Evolutionary conservation across 2,888 invertebrate genomes (phyloP), one percentile per base, ranked within the genome.

Genomic region (Theodoxus fluviatilis): DNA sequence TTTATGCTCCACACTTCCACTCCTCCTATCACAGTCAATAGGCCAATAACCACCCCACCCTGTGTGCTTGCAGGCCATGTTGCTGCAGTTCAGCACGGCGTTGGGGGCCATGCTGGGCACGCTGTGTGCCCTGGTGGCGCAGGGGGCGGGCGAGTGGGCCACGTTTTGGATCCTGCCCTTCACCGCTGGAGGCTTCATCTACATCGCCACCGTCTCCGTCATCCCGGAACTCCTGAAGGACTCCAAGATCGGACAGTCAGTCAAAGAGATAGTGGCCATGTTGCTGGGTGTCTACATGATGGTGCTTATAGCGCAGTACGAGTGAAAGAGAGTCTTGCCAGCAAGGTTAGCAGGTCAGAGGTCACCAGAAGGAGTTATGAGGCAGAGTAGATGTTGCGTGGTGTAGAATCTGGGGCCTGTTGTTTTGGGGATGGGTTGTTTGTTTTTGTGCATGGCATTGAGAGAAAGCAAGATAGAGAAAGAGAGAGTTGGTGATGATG

Each of bases 121-220:
- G 52, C 89, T 93, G n/a, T 88, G 94, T 77, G 96, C 97, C 33
- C 90, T 98, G 38, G 88, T 93, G 73, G 91, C 94, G 6, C 93
- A 94, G 84, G 95, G 94, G 76, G 83, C 86, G 25, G 89, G 85
- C 4, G 82, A 82, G 7, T 81, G 81, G 9, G 84, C 86, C 59
- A 84, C 82, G 3, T 79, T 83, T 38, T 95, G 97, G 91, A 94
- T 99, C 68, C 89, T 99, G 70, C 98, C 99, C 18, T 98, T 99
- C 81, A 98, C 98, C 33, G 98, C 98, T 57, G 98, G 97, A 15
- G 90, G 99, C n/a, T 99, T 99, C 86, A 99, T 99, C 86, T 99
- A 99, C 87, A 98, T 99, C 81, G 99, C 99, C 28, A 95, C 98
- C 25, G 99, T 99, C 0, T 98, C 98, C 15, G 96, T 99, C 31